Percentiles rank a stretch among this genome's conserved stretches.
These are phyloP conservation scores for Salvator merianae DNA, from an alignment of 2,113 vertebrate species.

Conservation along the genomic window DNA sequence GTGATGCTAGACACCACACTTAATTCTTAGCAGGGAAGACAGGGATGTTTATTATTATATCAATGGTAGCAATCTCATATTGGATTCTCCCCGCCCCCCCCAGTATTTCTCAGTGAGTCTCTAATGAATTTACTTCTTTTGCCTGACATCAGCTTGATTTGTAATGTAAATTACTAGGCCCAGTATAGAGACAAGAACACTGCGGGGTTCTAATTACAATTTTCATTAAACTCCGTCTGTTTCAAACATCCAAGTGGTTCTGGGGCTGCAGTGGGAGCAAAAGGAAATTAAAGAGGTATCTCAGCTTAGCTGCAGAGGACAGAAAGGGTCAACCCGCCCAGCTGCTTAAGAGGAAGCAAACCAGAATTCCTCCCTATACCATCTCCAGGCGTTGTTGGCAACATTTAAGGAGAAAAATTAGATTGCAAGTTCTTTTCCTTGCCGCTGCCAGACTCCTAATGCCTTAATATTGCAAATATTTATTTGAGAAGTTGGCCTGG, in stretches of 20 bases:
- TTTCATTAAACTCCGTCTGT: slow-evolving; percentile 75
- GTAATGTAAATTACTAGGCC: slow-evolving; percentile 69
- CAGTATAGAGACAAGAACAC: slow-evolving; percentile 59
- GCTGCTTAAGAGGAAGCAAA: slow-evolving; percentile 41
- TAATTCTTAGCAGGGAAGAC: neutral
- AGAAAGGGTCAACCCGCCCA: slow-evolving; percentile 39
- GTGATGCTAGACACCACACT: neutral
- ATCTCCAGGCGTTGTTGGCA: neutral
- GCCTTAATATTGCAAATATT: neutral
- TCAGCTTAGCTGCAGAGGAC: slow-evolving; percentile 30
- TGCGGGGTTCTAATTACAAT: slow-evolving; percentile 71
- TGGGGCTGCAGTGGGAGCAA: slow-evolving; percentile 60
- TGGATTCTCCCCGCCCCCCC: slow-evolving; percentile 15
- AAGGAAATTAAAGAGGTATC: slow-evolving; percentile 60
- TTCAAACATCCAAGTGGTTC: slow-evolving; percentile 65
- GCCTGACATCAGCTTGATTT: slow-evolving; percentile 64
- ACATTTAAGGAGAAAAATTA: slow-evolving; percentile 35
- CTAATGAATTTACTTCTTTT: slow-evolving; percentile 56
- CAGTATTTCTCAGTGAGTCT: neutral
- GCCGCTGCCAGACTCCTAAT: neutral
- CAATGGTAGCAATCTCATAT: slow-evolving; percentile 19
- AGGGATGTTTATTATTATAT: neutral
- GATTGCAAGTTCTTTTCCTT: neutral
- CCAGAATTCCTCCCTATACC: neutral
- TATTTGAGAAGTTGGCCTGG: slow-evolving; percentile 28